Percentiles rank a stretch among this genome's conserved stretches.
phyloP scores from a whole-genome alignment of 2,113 vertebrate species.

The Rhodinocichla rosea region DNA sequence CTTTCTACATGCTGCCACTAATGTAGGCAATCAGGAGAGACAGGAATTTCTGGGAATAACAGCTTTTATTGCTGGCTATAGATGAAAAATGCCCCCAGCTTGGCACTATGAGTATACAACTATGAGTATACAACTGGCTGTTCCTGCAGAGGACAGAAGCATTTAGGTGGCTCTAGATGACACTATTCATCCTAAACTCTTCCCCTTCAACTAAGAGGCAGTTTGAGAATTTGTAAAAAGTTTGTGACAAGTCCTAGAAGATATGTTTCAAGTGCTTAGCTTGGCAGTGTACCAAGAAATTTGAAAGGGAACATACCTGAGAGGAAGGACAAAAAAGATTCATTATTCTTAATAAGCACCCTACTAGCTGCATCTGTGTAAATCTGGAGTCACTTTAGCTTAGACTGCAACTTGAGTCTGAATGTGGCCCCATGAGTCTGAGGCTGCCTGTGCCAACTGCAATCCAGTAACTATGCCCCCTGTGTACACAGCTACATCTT shows the following conservation, averaged over 20 bases:
- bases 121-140: not conserved
- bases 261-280: not conserved
- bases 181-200: not conserved
- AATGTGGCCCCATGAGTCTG: not conserved
- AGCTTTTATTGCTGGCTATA: not conserved
- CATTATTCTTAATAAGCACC: not conserved
- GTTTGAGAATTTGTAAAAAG: not conserved
- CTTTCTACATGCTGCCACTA: not conserved
- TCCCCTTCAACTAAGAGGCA: not conserved
- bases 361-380: not conserved
- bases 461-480: rapidly evolving
- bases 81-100: not conserved
- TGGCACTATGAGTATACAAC: rapidly evolving
- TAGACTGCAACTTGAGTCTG: not conserved
- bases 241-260: not conserved
- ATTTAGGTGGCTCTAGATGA: not conserved
- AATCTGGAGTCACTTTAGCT: not conserved
- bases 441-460: not conserved
- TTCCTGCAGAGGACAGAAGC: not conserved
- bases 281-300: not conserved
- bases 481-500: not conserved
- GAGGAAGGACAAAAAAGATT: not conserved
- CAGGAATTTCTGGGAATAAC: not conserved
- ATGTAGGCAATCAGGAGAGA: not conserved
- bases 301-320: not conserved